These are phyloP conservation scores for Linnaemya vulpina DNA, from an alignment of 2,888 invertebrate genomes.

Conservation along the genomic window DNA sequence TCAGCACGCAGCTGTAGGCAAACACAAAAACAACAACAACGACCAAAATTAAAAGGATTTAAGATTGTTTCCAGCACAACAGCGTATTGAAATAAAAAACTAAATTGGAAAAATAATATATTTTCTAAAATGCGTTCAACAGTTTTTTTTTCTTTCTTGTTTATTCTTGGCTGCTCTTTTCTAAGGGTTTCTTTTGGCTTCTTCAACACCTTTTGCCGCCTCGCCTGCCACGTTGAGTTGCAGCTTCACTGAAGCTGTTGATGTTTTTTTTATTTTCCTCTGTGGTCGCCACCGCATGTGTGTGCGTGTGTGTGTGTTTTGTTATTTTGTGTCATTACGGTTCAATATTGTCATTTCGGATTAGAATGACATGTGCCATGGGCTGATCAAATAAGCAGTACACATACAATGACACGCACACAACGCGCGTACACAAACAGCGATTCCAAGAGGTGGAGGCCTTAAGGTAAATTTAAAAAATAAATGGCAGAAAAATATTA, in stretches of 20 bases:
- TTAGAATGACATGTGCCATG: conserved; percentile 75
- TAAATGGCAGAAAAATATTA: background rate
- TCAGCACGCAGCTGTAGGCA: conserved; percentile 25
- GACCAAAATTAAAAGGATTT: conserved; percentile 65
- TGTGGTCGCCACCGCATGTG: conserved; percentile 69
- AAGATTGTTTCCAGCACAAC: conserved; percentile 55
- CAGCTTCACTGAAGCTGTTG: conserved; percentile 12
- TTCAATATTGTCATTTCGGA: conserved; percentile 83
- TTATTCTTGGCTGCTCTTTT: conserved; percentile 22
- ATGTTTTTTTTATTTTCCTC: background rate
- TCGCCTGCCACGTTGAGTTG: conserved; percentile 7
- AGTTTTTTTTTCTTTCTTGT: conserved; percentile 41
- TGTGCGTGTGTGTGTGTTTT: conserved; percentile 73
- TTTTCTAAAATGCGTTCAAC: conserved; percentile 68
- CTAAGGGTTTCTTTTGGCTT: conserved; percentile 53
- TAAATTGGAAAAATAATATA: conserved; percentile 67
- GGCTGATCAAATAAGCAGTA: conserved; percentile 58
- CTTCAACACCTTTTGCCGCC: conserved; percentile 29
- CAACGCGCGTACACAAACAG: background rate
- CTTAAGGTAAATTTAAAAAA: conserved; percentile 50
- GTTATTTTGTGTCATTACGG: conserved; percentile 82
- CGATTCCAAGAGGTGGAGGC: background rate
- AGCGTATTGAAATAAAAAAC: conserved; percentile 26
- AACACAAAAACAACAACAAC: too few species aligned
- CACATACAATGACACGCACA: background rate